phyloP scores from a whole-genome alignment of 2,888 invertebrate genomes.

The Mechanitis messenoides region DNA sequence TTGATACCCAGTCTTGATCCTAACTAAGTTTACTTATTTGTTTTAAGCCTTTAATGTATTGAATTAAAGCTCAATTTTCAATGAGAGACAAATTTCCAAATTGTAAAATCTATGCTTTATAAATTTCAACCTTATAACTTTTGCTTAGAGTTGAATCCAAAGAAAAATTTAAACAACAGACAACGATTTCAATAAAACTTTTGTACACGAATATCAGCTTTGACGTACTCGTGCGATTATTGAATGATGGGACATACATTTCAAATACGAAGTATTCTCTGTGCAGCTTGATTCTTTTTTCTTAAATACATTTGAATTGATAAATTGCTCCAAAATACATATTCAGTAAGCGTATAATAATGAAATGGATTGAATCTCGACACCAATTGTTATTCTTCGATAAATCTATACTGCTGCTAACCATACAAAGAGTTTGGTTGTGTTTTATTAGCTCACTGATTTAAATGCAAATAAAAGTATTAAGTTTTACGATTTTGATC shows the following conservation, averaged over 20 bases:
- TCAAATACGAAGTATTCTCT: background rate
- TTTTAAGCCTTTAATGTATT: slow-evolving; percentile 11
- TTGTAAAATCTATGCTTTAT: background rate
- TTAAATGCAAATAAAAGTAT: too few species aligned
- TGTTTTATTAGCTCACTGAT: too few species aligned
- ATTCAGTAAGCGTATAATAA: background rate
- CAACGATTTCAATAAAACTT: slow-evolving; percentile 10
- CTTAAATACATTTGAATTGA: background rate
- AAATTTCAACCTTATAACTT: background rate
- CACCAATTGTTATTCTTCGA: background rate
- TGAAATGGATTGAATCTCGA: background rate
- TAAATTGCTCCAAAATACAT: background rate
- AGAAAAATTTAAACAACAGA: background rate
- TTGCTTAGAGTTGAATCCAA: slow-evolving; percentile 8
- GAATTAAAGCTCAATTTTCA: slow-evolving; percentile 15
- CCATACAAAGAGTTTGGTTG: too few species aligned
- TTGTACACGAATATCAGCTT: slow-evolving; percentile 13
- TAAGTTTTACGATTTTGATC: too few species aligned
- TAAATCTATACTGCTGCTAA: too few species aligned
- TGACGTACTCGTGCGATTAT: slow-evolving; percentile 10
- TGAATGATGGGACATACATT: background rate
- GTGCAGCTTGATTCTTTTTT: background rate
- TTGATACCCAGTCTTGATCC: slow-evolving; percentile 19
- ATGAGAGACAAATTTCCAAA: background rate
- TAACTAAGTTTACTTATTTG: slow-evolving; percentile 11